phyloP scores from a whole-genome alignment of 1,140 invertebrate species.

The Aplysia californica region DNA sequence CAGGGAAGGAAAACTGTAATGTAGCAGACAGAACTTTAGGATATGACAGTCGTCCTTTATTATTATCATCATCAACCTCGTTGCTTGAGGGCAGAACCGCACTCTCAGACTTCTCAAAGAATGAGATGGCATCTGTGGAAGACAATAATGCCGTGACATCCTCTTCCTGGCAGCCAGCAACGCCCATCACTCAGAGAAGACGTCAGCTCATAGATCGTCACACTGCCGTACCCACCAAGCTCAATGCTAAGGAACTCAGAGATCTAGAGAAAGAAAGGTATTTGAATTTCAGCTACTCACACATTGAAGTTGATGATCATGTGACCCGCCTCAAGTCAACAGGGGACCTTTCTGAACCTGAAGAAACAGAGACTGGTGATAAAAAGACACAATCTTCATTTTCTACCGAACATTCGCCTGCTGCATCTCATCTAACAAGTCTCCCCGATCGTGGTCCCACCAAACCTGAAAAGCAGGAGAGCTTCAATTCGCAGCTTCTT shows the following conservation, averaged over 20 bases:
- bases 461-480: slow-evolving; percentile 4
- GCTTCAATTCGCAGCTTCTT: slow-evolving; percentile 34
- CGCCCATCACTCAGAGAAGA: slow-evolving; percentile 30
- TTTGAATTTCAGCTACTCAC: slow-evolving; percentile 33
- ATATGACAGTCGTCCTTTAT: too few relatives aligned
- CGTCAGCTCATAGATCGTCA: slow-evolving; percentile 43
- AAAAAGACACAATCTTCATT: slow-evolving; percentile 6
- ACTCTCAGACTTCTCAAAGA: not conserved
- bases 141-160: not conserved
- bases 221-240: slow-evolving; percentile 30
- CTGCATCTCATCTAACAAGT: too few relatives aligned
- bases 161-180: slow-evolving; percentile 5
- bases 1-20: too few relatives aligned
- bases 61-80: too few relatives aligned
- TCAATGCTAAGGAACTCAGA: slow-evolving; percentile 31
- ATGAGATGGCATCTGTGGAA: not conserved
- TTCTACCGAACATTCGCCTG: too few relatives aligned
- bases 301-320: not conserved
- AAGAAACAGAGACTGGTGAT: not conserved
- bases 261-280: slow-evolving; percentile 32
- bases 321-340: not conserved
- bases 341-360: not conserved
- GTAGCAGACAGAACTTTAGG: too few relatives aligned
- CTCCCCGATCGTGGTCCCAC: not conserved
- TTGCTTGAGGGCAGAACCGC: not conserved